Conservation (phyloP, 1,140 invertebrate species). For the Druon quercuslanigerum region DNA sequence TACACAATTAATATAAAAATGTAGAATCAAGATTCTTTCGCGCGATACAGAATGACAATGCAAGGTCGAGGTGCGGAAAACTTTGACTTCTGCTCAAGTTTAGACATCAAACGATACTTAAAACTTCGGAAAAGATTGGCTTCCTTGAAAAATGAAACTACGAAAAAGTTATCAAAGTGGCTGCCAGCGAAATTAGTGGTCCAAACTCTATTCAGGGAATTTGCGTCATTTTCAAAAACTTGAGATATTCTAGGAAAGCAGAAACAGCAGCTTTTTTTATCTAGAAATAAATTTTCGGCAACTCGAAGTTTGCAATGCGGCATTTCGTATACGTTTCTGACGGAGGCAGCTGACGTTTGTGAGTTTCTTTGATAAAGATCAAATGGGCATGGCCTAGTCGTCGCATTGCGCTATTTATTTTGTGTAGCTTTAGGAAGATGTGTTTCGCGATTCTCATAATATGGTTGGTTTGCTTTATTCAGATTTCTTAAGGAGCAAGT, state of each 20-base stretch:
- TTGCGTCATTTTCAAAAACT: too few species aligned
- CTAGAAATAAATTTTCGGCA: background rate
- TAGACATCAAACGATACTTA: background rate
- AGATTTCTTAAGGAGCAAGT: background rate
- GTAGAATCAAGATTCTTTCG: conserved; percentile 1
- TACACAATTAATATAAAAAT: conserved; percentile 9
- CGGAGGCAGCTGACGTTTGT: conserved; percentile 13
- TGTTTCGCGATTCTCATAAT: background rate
- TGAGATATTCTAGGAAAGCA: background rate
- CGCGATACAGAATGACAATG: background rate
- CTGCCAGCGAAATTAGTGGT: too few species aligned
- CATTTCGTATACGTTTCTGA: background rate
- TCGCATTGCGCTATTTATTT: background rate
- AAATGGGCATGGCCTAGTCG: background rate
- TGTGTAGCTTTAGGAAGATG: background rate
- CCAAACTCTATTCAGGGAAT: too few species aligned
- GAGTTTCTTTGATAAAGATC: conserved; percentile 17
- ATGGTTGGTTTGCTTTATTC: background rate
- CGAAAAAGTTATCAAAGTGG: too few species aligned
- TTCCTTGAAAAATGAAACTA: background rate
- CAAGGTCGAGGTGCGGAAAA: background rate
- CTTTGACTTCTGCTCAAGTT: conserved; percentile 1
- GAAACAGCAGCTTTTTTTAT: background rate
- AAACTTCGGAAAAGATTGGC: background rate
- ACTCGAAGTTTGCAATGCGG: background rate